Base-by-base conservation (phyloP, 2,797 vertebrate species). In the Pangasius larnaudii region DNA sequence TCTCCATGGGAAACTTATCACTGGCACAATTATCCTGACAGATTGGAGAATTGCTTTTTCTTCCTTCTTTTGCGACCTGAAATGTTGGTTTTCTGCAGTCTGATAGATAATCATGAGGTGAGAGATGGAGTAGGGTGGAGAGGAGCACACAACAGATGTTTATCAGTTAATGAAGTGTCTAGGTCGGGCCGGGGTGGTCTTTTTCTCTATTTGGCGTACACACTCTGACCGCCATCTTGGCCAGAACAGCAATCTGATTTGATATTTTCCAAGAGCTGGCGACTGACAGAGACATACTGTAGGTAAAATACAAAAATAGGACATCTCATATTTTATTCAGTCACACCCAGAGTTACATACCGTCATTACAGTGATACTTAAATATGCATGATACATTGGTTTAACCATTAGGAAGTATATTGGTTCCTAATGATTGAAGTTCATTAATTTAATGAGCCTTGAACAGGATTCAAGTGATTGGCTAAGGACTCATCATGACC, bases 161-260 rank as follows among this genome's bases (percentile, higher is more conserved):
- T 91, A 93, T 92, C 92, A 92, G 87, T 92, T 92, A 92, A 93
- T 92, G 92, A 92, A 92, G 90, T 91, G 90, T 92, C 87, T 87
- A 89, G 88, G 84, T 84, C 74, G 84, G 72, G 77, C 53, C 33
- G 2, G 49, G 84, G 87, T 90, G 86, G 91, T 84, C 88, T 87
- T 90, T 79, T 92, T 90, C 89, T 88, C 79, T 89, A 39, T 49
- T 71, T 90, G 61, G 82, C 22, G 16, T 78, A 22, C 81, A 72
- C 75, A 74, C 72, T 86, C 81, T 89, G 88, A 87, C 85, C 46
- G 84, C 86, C 88, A 87, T 91, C 86, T 88, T 87, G 58, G 72
- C 75, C 85, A 87, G 69, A 65, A 42, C 67, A 33, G 67, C 67
- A 30, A 81, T 87, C 61, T 77, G 72, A 63, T 88, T 86, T 85